Conservation (phyloP, 2,888 invertebrate genomes). For the Abscondita cerata region DNA sequence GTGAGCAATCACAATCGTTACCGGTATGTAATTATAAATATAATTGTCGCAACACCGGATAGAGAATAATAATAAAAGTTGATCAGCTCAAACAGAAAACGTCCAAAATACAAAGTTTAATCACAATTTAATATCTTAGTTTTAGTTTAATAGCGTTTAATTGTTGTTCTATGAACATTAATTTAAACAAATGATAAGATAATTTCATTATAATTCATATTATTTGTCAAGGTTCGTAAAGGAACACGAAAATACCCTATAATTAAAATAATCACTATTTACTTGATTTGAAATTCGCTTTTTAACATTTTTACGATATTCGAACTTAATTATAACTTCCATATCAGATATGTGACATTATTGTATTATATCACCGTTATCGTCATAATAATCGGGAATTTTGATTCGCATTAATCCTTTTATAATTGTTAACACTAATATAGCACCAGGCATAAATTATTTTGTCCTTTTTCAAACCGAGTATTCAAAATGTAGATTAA, state of each 20-base stretch:
- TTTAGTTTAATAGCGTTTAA: constrained; percentile 31
- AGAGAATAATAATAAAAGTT: constrained; percentile 57
- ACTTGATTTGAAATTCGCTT: constrained; percentile 9
- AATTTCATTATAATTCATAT: constrained; percentile 47
- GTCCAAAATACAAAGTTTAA: constrained; percentile 40
- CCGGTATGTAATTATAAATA: constrained; percentile 53
- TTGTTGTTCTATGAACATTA: constrained; percentile 31
- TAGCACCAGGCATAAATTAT: constrained; percentile 3
- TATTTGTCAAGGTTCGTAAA: constrained; percentile 29
- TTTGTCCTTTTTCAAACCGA: neutral
- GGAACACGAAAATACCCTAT: constrained; percentile 21
- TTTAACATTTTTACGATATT: constrained; percentile 13
- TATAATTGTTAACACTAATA: constrained; percentile 24
- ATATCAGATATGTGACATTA: constrained; percentile 24
- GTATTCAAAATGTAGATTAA: constrained; percentile 7
- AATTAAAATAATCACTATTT: constrained; percentile 38
- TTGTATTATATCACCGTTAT: constrained; percentile 16
- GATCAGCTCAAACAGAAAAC: constrained; percentile 47
- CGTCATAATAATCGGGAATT: constrained; percentile 14
- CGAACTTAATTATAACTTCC: constrained; percentile 22
- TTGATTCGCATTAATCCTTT: constrained; percentile 18
- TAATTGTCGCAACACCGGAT: constrained; percentile 58
- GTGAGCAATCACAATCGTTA: constrained; percentile 54
- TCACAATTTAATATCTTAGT: constrained; percentile 32
- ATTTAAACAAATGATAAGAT: constrained; percentile 48